A percentile compares a stretch with the other conserved stretches of the same genome.
Conservation (phyloP, 2,113 vertebrate genomes). For the Myocastor coypus region DNA sequence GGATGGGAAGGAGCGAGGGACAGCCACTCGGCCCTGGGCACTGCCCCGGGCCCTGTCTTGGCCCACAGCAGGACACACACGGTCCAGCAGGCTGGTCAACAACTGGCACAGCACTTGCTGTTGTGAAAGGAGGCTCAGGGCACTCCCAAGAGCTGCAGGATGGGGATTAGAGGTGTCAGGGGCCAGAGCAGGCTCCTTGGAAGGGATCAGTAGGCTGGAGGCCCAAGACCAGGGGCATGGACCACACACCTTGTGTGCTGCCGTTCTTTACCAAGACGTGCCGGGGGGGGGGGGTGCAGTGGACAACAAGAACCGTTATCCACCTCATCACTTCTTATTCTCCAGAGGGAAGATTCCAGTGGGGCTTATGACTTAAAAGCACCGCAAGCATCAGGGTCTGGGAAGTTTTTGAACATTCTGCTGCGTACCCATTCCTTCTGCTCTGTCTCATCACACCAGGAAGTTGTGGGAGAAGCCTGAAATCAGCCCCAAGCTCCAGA, state of each 20-base stretch:
- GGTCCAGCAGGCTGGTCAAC: neutral
- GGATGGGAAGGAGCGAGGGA: neutral
- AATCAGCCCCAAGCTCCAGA: neutral
- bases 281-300: fast-evolving
- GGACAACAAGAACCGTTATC: neutral
- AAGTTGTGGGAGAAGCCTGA: neutral
- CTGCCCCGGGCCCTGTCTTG: neutral
- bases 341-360: neutral
- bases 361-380: neutral
- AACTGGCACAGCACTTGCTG: neutral
- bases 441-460: neutral
- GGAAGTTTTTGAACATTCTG: neutral
- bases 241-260: neutral
- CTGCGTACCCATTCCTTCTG: neutral
- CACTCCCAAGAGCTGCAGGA: neutral
- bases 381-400: neutral
- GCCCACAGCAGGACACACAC: neutral
- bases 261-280: neutral
- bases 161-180: neutral
- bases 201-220: neutral
- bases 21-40: neutral
- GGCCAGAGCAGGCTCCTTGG: neutral
- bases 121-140: neutral
- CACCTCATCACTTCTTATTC: neutral
- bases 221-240: neutral